phyloP scores from a whole-genome alignment of 2,113 vertebrate genomes.

The Meriones unguiculatus region DNA sequence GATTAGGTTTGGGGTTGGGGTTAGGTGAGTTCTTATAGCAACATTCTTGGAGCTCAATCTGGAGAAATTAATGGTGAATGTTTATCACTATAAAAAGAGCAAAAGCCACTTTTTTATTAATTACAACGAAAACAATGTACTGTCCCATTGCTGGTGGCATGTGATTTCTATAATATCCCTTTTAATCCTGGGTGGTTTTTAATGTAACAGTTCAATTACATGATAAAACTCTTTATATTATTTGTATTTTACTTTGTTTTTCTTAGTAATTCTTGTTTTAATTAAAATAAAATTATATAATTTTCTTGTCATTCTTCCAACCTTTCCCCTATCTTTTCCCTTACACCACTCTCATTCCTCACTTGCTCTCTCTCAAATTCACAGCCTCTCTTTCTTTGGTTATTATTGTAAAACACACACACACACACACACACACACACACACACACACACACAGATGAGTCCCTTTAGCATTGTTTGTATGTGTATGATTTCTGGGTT shows the following conservation, averaged over 20 bases:
- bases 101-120: neutral
- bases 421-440: neutral
- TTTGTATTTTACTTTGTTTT: neutral
- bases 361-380: neutral
- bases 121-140: neutral
- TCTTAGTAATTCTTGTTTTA: neutral
- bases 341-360: neutral
- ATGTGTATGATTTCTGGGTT: neutral
- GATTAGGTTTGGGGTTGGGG: too few relatives aligned
- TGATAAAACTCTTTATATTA: neutral
- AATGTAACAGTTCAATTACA: neutral
- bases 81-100: neutral
- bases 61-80: neutral
- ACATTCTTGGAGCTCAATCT: neutral
- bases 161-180: neutral
- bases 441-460: neutral
- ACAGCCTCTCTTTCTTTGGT: neutral
- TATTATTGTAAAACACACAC: neutral
- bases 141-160: neutral
- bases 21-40: neutral
- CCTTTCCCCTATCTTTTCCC: neutral
- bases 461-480: neutral
- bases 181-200: neutral
- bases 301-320: neutral
- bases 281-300: neutral